Evolutionary conservation across 2,797 vertebrate species (phyloP).

Genomic region (Anniella stebbinsi): DNA sequence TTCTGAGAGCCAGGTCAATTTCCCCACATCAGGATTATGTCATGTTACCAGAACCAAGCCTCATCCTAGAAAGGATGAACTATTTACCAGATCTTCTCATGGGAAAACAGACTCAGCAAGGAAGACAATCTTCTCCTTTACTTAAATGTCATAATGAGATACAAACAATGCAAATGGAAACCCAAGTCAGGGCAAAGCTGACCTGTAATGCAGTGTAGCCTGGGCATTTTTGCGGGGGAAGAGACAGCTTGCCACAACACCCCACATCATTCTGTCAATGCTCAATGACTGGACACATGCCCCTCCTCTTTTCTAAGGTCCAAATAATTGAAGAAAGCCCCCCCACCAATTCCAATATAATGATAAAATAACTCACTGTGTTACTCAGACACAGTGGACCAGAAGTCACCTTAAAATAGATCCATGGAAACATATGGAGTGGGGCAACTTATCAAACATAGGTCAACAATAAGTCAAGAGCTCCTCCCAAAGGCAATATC

Average conservation of each 20-base stretch:
- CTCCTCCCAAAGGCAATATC: background rate
- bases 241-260: background rate
- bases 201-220: too few species aligned
- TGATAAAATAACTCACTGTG: conserved; percentile 71
- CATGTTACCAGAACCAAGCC: background rate
- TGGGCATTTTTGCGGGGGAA: conserved; percentile 7
- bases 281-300: background rate
- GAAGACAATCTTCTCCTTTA: background rate
- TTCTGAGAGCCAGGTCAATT: background rate
- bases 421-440: conserved; percentile 67
- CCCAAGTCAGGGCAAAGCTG: conserved; percentile 28
- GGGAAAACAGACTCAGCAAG: background rate
- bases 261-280: background rate
- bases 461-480: conserved; percentile 64
- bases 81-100: background rate
- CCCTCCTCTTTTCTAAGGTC: background rate
- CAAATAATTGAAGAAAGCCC: conserved; percentile 52
- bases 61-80: background rate
- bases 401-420: conserved; percentile 75
- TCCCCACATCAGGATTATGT: fast-evolving
- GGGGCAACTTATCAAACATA: conserved; percentile 62
- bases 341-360: conserved; percentile 37
- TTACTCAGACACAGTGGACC: conserved; percentile 76
- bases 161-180: background rate
- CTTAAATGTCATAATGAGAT: background rate